Percentiles rank a stretch among this genome's conserved stretches.
phyloP scores from a whole-genome alignment of 2,888 invertebrate genomes.

The Drosophila mulleri region DNA sequence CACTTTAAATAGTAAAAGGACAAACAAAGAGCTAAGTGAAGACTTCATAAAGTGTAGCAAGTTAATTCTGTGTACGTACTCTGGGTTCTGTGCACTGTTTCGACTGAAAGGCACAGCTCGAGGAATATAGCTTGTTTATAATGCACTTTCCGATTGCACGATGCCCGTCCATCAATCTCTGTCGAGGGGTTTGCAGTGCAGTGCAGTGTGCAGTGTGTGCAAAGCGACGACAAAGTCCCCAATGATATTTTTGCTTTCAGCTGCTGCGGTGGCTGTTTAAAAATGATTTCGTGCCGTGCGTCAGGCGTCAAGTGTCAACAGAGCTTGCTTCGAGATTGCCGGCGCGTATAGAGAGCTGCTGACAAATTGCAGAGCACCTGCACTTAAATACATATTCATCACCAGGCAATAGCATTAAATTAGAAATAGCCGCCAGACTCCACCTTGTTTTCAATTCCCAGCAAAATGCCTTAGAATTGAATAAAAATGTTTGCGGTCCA shows the following conservation, averaged over 20 bases:
- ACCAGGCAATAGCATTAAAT: constrained; percentile 35
- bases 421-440: constrained; percentile 7
- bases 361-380: constrained; percentile 69
- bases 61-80: background rate
- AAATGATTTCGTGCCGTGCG: constrained; percentile 45
- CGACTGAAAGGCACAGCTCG: background rate
- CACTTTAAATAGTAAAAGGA: background rate
- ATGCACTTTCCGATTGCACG: constrained; percentile 65
- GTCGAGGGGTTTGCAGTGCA: constrained; percentile 48
- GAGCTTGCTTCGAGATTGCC: constrained; percentile 6
- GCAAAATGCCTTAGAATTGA: constrained; percentile 12
- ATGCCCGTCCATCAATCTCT: constrained; percentile 64
- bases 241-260: constrained; percentile 10
- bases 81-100: too few species aligned
- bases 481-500: constrained; percentile 61
- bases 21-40: background rate
- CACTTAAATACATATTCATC: constrained; percentile 68
- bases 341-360: constrained; percentile 28
- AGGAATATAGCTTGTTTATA: constrained; percentile 39
- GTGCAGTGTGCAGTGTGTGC: constrained; percentile 10
- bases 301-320: constrained; percentile 44
- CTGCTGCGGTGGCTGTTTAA: constrained; percentile 23
- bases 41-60: background rate
- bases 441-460: constrained; percentile 7
- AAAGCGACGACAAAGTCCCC: background rate